These are phyloP conservation scores for Acanthurus lineatus DNA, from an alignment of 2,797 vertebrate species.

Conservation along the genomic window DNA sequence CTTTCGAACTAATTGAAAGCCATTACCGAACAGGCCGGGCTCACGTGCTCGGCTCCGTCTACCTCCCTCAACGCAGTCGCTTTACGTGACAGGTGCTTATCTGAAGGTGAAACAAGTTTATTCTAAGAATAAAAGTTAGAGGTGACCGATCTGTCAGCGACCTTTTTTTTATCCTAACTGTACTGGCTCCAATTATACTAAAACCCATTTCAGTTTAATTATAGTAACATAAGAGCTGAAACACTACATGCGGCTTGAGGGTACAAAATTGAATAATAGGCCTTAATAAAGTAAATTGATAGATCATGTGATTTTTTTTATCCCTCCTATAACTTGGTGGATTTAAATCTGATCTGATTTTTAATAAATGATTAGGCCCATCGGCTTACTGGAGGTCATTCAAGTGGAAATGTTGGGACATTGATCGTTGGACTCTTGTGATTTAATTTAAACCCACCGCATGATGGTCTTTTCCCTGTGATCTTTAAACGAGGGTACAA, in stretches of 20 bases:
- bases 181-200: no score
- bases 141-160: neutral
- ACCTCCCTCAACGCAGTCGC: conserved; percentile 49
- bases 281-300: conserved; percentile 1
- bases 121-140: no score
- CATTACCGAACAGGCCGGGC: neutral
- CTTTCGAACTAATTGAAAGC: conserved; percentile 14
- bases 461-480: no score
- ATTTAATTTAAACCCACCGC: no score
- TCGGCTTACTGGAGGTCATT: no score
- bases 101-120: conserved; percentile 34
- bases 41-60: conserved; percentile 8
- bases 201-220: neutral
- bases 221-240: neutral
- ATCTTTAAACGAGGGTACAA: no score
- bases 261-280: conserved; percentile 7
- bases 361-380: no score
- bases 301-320: neutral
- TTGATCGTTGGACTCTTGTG: no score
- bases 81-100: conserved; percentile 52
- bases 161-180: neutral
- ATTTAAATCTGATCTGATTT: neutral
- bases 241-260: neutral
- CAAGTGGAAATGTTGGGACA: no score
- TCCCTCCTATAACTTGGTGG: conserved; percentile 6